Percentiles rank a stretch among this genome's conserved stretches.
These are phyloP conservation scores for Physeter macrocephalus DNA, from an alignment of 2,113 vertebrate species.

Conservation along the genomic window DNA sequence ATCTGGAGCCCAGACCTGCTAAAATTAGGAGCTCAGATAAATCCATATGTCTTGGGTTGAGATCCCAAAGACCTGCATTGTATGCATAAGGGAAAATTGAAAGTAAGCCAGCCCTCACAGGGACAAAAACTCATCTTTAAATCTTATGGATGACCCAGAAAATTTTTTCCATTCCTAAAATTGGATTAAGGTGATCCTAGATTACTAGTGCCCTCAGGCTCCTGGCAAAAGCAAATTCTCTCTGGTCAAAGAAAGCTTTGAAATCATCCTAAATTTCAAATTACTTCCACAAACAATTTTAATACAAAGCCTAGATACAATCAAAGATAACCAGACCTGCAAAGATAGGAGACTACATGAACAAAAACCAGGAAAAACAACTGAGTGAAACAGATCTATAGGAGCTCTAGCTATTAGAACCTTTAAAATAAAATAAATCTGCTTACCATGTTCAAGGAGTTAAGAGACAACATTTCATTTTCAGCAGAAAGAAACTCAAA, in stretches of 20 bases:
- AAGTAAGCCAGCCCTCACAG: background rate
- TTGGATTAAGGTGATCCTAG: background rate
- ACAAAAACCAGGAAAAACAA: background rate
- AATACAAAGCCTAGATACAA: background rate
- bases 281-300: background rate
- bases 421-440: slow-evolving; percentile 1
- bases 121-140: background rate
- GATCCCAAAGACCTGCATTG: background rate
- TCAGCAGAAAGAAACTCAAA: background rate
- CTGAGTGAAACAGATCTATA: background rate
- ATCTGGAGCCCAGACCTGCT: background rate
- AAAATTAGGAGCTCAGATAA: background rate
- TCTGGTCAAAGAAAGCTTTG: background rate
- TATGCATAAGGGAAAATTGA: background rate
- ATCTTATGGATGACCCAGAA: background rate
- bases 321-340: background rate
- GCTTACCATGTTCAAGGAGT: background rate
- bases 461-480: background rate
- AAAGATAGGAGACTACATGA: background rate
- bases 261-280: background rate
- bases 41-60: background rate
- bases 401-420: background rate
- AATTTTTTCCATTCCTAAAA: background rate
- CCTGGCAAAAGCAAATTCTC: background rate
- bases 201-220: background rate